A percentile compares a stretch with the other conserved stretches of the same genome.
phyloP scores from a whole-genome alignment of 1,140 invertebrate species.

The Trichogramma pretiosum region DNA sequence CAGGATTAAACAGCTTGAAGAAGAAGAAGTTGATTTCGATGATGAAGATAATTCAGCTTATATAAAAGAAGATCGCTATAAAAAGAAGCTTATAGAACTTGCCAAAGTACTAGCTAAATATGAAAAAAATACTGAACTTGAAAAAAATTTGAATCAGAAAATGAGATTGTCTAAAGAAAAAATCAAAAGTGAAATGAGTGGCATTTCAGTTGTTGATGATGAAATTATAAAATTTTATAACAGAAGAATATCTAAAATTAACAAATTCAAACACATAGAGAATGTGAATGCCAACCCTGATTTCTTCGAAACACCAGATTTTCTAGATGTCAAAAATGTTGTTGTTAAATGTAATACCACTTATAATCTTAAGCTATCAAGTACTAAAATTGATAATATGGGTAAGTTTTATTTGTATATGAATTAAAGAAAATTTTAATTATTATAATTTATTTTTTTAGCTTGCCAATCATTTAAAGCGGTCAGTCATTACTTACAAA shows the following conservation, averaged over 20 bases:
- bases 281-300: conserved; percentile 13
- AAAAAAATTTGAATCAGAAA: conserved; percentile 9
- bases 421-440: conserved; percentile 1
- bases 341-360: conserved; percentile 38
- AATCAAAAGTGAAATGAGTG: conserved; percentile 22
- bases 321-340: conserved; percentile 47
- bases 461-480: conserved; percentile 47
- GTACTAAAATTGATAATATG: conserved; percentile 31
- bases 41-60: conserved; percentile 44
- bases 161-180: conserved; percentile 10
- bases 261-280: conserved; percentile 12
- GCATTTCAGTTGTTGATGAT: conserved; percentile 45
- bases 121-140: too few species aligned
- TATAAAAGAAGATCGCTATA: conserved; percentile 46
- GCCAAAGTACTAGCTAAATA: conserved; percentile 32
- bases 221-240: conserved; percentile 47
- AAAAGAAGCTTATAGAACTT: conserved; percentile 40
- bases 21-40: conserved; percentile 38
- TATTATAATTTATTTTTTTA: conserved; percentile 24
- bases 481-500: conserved; percentile 47
- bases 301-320: conserved; percentile 47
- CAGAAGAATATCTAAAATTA: conserved; percentile 21
- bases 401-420: conserved; percentile 40
- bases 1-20: conserved; percentile 42
- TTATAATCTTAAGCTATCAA: conserved; percentile 39